Evolutionary conservation across 2,113 vertebrate genomes (phyloP).

Genomic region (Lampris megalopsis): DNA sequence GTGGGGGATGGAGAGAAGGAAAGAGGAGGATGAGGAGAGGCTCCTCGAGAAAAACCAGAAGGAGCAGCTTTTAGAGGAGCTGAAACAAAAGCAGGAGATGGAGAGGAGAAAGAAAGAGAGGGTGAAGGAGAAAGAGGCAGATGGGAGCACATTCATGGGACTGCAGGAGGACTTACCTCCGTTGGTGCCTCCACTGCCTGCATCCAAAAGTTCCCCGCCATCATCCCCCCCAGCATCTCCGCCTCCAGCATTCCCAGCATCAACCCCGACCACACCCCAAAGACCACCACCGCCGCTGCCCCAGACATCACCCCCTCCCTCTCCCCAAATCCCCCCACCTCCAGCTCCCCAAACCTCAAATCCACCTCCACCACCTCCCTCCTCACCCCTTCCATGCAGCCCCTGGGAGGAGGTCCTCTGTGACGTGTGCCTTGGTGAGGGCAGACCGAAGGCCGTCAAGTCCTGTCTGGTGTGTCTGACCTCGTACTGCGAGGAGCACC

Average conservation of each 20-base stretch:
- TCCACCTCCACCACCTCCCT: neutral
- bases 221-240: neutral
- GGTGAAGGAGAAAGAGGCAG: constrained; percentile 22
- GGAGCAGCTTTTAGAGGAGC: constrained; percentile 58
- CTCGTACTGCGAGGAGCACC: constrained; percentile 86
- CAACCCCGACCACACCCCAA: constrained; percentile 14
- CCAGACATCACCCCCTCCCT: constrained; percentile 41
- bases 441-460: constrained; percentile 76
- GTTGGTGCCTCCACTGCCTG: constrained; percentile 37
- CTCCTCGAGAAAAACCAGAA: constrained; percentile 61
- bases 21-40: constrained; percentile 68
- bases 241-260: neutral
- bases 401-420: constrained; percentile 80
- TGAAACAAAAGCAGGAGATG: constrained; percentile 46
- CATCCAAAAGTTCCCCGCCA: constrained; percentile 20
- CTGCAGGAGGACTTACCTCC: constrained; percentile 45
- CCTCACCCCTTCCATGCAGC: no score
- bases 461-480: constrained; percentile 85
- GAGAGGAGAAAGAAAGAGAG: constrained; percentile 26
- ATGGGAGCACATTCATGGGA: constrained; percentile 21
- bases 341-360: constrained; percentile 9
- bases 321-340: constrained; percentile 37
- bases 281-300: neutral
- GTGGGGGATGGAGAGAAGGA: constrained; percentile 52
- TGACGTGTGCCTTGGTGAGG: constrained; percentile 80